These are phyloP conservation scores for Gallinago media DNA, from an alignment of 2,113 vertebrate genomes.

Conservation along the genomic window DNA sequence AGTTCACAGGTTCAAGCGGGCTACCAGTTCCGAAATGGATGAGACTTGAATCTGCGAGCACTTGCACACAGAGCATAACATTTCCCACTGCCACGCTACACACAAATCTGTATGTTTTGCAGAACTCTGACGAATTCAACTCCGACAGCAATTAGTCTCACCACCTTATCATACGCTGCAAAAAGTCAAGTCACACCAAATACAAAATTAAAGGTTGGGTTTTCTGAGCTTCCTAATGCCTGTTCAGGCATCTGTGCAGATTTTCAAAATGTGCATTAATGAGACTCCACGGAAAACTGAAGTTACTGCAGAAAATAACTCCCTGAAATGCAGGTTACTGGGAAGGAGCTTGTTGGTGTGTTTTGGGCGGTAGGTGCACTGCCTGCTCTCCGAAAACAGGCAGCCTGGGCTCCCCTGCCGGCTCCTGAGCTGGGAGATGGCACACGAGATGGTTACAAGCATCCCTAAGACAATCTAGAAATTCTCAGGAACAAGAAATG, in stretches of 20 bases:
- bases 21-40: background rate
- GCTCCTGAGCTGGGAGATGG: background rate
- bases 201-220: background rate
- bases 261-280: slow-evolving; percentile 30
- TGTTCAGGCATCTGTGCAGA: background rate
- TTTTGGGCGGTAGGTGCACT: background rate
- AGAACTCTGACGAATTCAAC: background rate
- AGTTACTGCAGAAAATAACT: background rate
- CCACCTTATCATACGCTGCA: background rate
- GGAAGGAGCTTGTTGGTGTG: background rate
- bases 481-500: slow-evolving; percentile 2
- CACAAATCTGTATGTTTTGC: background rate
- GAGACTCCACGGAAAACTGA: background rate
- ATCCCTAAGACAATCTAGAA: background rate
- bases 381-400: background rate
- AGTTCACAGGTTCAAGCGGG: background rate
- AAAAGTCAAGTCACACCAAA: background rate
- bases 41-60: background rate
- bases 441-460: background rate
- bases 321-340: background rate
- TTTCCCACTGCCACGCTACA: background rate
- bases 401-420: background rate
- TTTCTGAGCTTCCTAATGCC: background rate
- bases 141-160: slow-evolving; percentile 57
- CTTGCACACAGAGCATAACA: background rate